Percentiles rank a stretch among this genome's conserved stretches.
These are phyloP conservation scores for Toxotes jaculatrix DNA, from an alignment of 2,113 vertebrate species.

Conservation along the genomic window DNA sequence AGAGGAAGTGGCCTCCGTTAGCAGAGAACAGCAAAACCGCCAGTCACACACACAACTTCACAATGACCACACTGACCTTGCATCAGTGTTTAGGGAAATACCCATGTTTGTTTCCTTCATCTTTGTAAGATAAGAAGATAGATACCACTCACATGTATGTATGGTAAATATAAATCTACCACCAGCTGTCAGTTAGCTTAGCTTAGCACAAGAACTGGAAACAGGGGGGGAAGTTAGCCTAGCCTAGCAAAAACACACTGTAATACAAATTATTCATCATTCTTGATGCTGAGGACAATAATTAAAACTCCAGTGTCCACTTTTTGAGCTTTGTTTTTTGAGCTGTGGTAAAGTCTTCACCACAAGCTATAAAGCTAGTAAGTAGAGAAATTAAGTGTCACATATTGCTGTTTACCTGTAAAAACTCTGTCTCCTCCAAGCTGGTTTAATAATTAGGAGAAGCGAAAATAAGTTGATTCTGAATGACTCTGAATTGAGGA, in stretches of 20 bases:
- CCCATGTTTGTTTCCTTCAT: background rate
- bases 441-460: too few relatives aligned
- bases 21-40: constrained; percentile 16
- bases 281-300: too few relatives aligned
- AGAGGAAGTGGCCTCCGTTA: constrained; percentile 35
- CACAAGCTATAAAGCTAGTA: too few relatives aligned
- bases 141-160: background rate
- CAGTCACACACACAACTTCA: constrained; percentile 12
- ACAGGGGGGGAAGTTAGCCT: background rate
- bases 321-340: too few relatives aligned
- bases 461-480: too few relatives aligned
- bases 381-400: too few relatives aligned
- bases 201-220: background rate
- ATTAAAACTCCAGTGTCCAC: too few relatives aligned
- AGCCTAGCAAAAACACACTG: too few relatives aligned
- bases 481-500: background rate
- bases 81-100: background rate
- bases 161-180: background rate
- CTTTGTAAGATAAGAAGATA: background rate
- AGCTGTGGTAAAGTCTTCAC: too few relatives aligned
- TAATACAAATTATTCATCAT: too few relatives aligned
- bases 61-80: background rate
- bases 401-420: too few relatives aligned
- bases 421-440: too few relatives aligned
- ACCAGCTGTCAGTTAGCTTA: background rate